Conservation (phyloP, 2,888 invertebrate genomes). For the Monoplex corrugatus region DNA sequence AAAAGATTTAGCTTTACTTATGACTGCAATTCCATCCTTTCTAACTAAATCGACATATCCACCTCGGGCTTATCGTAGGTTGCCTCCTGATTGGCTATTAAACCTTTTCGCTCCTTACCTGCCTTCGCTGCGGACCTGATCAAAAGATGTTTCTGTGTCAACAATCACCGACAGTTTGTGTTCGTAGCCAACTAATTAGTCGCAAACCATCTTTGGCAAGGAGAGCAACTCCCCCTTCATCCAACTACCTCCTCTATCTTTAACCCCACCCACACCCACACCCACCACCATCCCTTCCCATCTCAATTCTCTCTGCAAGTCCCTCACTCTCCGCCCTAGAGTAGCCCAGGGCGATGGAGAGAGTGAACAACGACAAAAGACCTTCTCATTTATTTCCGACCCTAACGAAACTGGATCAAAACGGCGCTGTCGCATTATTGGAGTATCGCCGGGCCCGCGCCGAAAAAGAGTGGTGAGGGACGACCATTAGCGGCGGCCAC, state of each 20-base stretch:
- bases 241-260: not conserved
- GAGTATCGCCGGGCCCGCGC: not conserved
- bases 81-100: constrained; percentile 7
- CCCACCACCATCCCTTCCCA: no score
- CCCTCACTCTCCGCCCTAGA: not conserved
- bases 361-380: not conserved
- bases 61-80: no score
- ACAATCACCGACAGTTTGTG: not conserved
- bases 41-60: no score
- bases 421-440: constrained; percentile 5
- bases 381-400: constrained; percentile 26
- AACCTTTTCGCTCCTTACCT: not conserved
- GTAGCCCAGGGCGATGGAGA: not conserved
- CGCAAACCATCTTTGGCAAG: not conserved
- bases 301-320: constrained; percentile 1
- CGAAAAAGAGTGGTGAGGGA: not conserved
- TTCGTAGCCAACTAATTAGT: constrained; percentile 11
- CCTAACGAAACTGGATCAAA: constrained; percentile 24
- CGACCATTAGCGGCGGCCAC: constrained; percentile 18
- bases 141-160: not conserved
- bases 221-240: not conserved
- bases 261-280: not conserved
- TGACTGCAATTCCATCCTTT: no score
- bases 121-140: not conserved
- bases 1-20: no score